Conservation (phyloP, 2,113 vertebrate species). For the sheep (Ovis aries) region ARS-UI_Ramb_v3.0 NC_056055.1:184867001-184867500, state of each 20-base stretch:
- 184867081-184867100: not conserved
- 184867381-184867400: not conserved
- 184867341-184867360: not conserved
- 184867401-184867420: not conserved
- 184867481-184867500: not conserved
- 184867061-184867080: not conserved
- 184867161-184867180: not conserved
- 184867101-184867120: not conserved
- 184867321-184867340: not conserved
- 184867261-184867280: not conserved
- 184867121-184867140: not conserved
- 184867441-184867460: not conserved
- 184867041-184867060: not conserved
- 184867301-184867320: not conserved
- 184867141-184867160: not conserved
- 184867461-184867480: not conserved
- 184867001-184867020: rapidly evolving
- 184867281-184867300: not conserved
- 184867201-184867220: not conserved
- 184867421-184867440: not conserved
- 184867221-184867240: not conserved
- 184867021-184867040: not conserved
- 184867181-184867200: not conserved
- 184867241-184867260: not conserved
- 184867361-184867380: not conserved